Evolutionary conservation across 2,888 invertebrate species (phyloP).

Genomic region (Melanostoma scalare): DNA sequence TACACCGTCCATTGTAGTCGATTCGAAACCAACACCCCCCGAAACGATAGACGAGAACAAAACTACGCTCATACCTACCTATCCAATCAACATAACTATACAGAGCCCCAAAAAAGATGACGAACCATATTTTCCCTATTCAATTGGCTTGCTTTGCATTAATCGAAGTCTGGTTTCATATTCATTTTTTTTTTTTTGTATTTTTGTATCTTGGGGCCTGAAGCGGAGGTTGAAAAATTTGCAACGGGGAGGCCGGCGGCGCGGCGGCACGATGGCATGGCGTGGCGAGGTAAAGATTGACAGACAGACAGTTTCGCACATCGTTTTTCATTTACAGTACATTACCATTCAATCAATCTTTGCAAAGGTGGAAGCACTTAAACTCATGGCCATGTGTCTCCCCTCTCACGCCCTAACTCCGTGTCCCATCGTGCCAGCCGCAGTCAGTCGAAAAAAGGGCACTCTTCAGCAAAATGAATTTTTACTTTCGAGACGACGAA

Average conservation of each 20-base stretch:
- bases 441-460: slow-evolving; percentile 1
- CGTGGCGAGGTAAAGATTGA: slow-evolving; percentile 36
- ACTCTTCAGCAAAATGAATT: slow-evolving; percentile 1
- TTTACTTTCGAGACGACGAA: not conserved
- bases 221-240: slow-evolving; percentile 6
- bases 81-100: not conserved
- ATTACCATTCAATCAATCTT: slow-evolving; percentile 63
- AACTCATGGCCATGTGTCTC: slow-evolving; percentile 2
- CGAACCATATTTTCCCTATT: slow-evolving; percentile 31
- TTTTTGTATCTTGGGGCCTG: not conserved
- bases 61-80: no score
- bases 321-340: slow-evolving; percentile 55
- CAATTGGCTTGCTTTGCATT: slow-evolving; percentile 36
- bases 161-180: slow-evolving; percentile 34
- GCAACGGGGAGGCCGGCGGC: slow-evolving; percentile 2
- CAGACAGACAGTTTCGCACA: slow-evolving; percentile 51
- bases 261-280: not conserved
- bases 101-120: slow-evolving; percentile 17
- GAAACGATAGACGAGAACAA: no score
- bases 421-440: no score
- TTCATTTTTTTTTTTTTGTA: not conserved
- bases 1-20: no score
- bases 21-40: no score
- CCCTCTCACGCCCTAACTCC: not conserved
- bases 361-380: slow-evolving; percentile 36